Conservation (phyloP, 2,113 vertebrate species). For the Myodes glareolus region DNA sequence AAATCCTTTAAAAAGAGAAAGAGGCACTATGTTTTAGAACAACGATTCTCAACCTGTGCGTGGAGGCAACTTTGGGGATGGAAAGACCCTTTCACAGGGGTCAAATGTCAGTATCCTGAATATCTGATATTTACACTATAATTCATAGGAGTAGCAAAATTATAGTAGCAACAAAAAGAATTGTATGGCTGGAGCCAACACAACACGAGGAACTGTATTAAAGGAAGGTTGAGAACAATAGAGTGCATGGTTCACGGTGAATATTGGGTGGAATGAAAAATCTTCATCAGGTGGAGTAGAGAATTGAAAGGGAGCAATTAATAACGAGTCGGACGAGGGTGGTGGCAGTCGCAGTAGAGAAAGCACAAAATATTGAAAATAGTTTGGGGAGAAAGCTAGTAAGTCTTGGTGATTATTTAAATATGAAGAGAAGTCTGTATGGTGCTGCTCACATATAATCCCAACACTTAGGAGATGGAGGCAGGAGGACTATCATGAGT, state of each 20-base stretch:
- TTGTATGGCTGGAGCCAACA: background rate
- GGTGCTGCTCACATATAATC: background rate
- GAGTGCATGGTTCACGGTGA: background rate
- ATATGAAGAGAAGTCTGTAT: background rate
- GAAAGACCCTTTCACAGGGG: background rate
- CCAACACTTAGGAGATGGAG: background rate
- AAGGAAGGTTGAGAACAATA: background rate
- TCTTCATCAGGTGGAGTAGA: background rate
- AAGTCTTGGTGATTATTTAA: background rate
- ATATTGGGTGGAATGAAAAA: background rate
- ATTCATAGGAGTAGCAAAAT: background rate
- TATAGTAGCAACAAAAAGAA: background rate
- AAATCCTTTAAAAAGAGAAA: background rate
- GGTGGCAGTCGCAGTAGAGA: background rate
- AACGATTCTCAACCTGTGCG: background rate
- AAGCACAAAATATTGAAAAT: slow-evolving; percentile 8
- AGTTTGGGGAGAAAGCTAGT: background rate
- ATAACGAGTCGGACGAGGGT: background rate
- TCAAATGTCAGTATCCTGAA: background rate
- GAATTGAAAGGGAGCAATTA: background rate
- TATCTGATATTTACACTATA: background rate
- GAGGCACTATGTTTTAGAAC: background rate
- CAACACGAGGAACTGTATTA: background rate
- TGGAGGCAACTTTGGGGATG: background rate
- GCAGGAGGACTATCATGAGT: background rate